phyloP scores from a whole-genome alignment of 2,888 invertebrate species.

The Drosophila sordidapex region DNA sequence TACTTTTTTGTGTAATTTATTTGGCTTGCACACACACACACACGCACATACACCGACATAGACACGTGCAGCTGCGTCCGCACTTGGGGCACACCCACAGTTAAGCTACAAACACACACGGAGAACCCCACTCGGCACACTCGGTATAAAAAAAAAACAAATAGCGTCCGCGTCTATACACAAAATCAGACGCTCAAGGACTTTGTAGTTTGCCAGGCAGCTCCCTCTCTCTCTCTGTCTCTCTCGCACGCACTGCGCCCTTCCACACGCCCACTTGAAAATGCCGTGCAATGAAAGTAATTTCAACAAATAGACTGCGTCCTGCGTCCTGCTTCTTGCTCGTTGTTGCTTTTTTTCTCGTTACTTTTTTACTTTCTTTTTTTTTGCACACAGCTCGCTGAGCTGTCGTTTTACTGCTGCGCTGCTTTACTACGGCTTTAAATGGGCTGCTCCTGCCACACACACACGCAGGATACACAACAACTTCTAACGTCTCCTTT shows the following conservation, averaged over 20 bases:
- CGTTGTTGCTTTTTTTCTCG: conserved; percentile 38
- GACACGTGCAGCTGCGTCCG: background rate
- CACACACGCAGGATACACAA: conserved; percentile 12
- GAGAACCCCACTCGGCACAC: conserved; percentile 35
- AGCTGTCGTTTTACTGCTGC: conserved; percentile 17
- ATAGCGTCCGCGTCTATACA: conserved; percentile 79
- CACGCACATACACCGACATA: background rate
- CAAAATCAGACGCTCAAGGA: conserved; percentile 83
- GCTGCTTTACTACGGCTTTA: conserved; percentile 6
- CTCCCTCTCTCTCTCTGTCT: conserved; percentile 16
- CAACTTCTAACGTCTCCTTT: conserved; percentile 11
- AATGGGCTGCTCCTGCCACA: conserved; percentile 9
- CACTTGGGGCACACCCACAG: conserved; percentile 38
- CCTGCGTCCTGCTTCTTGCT: conserved; percentile 42
- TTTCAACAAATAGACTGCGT: conserved; percentile 74
- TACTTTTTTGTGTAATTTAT: conserved; percentile 59
- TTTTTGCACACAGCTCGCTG: conserved; percentile 28
- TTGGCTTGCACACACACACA: conserved; percentile 29
- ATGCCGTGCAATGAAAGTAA: conserved; percentile 79
- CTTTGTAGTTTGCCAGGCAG: conserved; percentile 67
- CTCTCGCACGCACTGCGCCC: conserved; percentile 11
- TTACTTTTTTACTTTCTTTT: conserved; percentile 1
- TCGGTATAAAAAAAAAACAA: conserved; percentile 65
- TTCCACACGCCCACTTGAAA: conserved; percentile 52
- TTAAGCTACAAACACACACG: conserved; percentile 1